phyloP scores from a whole-genome alignment of 2,888 invertebrate genomes.

The Ectemnius cavifrons region DNA sequence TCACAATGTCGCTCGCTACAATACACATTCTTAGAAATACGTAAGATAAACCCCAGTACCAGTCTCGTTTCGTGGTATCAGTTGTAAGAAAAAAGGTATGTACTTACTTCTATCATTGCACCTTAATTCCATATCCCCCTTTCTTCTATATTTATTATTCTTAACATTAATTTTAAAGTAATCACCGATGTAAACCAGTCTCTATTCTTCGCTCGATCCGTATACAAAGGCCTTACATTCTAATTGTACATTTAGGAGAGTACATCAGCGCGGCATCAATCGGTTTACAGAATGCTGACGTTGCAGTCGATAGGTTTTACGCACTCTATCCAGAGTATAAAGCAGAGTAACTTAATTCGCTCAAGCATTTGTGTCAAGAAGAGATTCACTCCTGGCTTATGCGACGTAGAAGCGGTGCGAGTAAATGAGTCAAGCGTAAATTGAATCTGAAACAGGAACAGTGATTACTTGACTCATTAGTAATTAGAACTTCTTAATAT shows the following conservation, averaged over 20 bases:
- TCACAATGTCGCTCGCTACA: neutral
- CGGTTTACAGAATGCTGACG: neutral
- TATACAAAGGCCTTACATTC: too few species aligned
- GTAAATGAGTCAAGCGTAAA: constrained; percentile 79
- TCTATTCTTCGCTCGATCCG: too few species aligned
- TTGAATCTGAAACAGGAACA: constrained; percentile 78
- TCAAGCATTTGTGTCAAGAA: neutral
- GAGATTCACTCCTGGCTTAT: constrained; percentile 38
- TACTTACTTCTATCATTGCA: constrained; percentile 1
- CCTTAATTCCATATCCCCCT: neutral
- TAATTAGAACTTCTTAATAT: neutral
- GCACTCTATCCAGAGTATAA: neutral
- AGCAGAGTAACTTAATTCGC: neutral
- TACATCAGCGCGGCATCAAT: too few species aligned
- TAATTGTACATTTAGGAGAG: too few species aligned
- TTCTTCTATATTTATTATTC: neutral
- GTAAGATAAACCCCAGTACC: constrained; percentile 9
- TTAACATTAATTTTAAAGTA: too few species aligned
- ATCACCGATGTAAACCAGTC: too few species aligned
- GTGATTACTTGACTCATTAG: neutral
- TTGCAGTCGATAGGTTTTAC: constrained; percentile 10
- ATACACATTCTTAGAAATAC: neutral
- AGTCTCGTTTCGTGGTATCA: neutral
- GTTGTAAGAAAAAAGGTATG: constrained; percentile 7
- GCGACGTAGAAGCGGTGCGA: constrained; percentile 79